Base-by-base conservation (phyloP, 2,797 vertebrate genomes). In the Micromesistius poutassou region DNA sequence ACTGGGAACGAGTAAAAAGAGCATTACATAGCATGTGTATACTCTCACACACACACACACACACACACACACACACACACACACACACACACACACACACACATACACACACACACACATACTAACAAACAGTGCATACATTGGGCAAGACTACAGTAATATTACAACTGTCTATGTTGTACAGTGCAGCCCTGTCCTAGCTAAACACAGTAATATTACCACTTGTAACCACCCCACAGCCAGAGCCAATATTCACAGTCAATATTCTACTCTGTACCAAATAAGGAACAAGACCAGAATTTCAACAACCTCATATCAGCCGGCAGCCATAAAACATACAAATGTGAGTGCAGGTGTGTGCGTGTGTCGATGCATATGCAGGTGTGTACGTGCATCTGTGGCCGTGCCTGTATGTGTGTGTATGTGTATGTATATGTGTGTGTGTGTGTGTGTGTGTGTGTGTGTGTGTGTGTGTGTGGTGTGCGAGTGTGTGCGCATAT, bases 191-290 rank as follows among this genome's bases (percentile, higher is more conserved):
- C 0, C 16, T 19, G 16, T 19, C 50, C 3, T 5, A n/a, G n/a
- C 16, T n/a, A 62, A 78, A 83, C 79, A 83, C 79, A 87, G 83
- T 78, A 83, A 90, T 89, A 87, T 82, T 77, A 81, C 80, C 5
- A 4, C 77, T 88, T 82, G 79, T 83, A 87, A 81, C 78, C 78
- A 80, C 77, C 80, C 79, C 36, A 66, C 71, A 31, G 71, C 82
- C 79, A 78, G 30, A 8, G 74, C 62, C 79, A 84, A 80, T 88
- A 85, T 82, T 85, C 82, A 82, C 76, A 75, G 78, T 82, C 83
- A 81, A 81, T 87, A 86, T 78, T 80, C 80, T 80, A 78, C 40
- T 28, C 71, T 76, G 78, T 73, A 68, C 82, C 81, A 76, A 79
- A 75, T 80, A 62, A 81, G 79, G 77, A n/a, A 75, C 80, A 72